Conservation (phyloP, 1,140 invertebrate species). For the Archivesica marissinica region DNA sequence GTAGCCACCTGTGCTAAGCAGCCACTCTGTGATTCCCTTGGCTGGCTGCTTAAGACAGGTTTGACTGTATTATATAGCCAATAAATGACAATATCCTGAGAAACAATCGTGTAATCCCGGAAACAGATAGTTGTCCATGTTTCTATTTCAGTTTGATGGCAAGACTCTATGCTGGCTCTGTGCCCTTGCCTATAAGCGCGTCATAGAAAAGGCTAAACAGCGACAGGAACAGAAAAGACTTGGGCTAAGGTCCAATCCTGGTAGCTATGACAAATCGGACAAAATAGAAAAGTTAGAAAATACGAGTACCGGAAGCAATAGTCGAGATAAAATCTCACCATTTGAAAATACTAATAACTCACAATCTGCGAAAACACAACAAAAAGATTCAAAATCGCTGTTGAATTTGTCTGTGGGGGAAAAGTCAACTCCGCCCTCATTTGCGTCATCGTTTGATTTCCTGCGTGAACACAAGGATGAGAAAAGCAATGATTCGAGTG, state of each 20-base stretch:
- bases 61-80: no score
- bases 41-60: no score
- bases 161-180: slow-evolving; percentile 98
- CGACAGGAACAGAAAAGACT: slow-evolving; percentile 85
- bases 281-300: slow-evolving; percentile 50
- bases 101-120: no score
- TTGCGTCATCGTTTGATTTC: slow-evolving; percentile 57
- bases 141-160: slow-evolving; percentile 92
- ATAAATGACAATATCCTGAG: no score
- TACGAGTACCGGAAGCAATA: slow-evolving; percentile 27
- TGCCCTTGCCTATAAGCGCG: slow-evolving; percentile 96
- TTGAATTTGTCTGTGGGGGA: slow-evolving; percentile 51
- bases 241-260: slow-evolving; percentile 29
- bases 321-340: slow-evolving; percentile 59
- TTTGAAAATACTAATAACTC: slow-evolving; percentile 55
- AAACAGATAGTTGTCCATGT: no score
- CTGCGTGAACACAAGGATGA: slow-evolving; percentile 61
- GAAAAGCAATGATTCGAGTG: slow-evolving; percentile 53
- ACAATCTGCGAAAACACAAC: slow-evolving; percentile 32
- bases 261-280: slow-evolving; percentile 53
- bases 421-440: slow-evolving; percentile 56
- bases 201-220: slow-evolving; percentile 91
- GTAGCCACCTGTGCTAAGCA: no score
- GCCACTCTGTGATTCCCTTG: no score
- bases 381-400: slow-evolving; percentile 51